A percentile compares a stretch with the other conserved stretches of the same genome.
Evolutionary conservation across 2,797 vertebrate genomes (phyloP).

Genomic region (Neomorphus geoffroyi): DNA sequence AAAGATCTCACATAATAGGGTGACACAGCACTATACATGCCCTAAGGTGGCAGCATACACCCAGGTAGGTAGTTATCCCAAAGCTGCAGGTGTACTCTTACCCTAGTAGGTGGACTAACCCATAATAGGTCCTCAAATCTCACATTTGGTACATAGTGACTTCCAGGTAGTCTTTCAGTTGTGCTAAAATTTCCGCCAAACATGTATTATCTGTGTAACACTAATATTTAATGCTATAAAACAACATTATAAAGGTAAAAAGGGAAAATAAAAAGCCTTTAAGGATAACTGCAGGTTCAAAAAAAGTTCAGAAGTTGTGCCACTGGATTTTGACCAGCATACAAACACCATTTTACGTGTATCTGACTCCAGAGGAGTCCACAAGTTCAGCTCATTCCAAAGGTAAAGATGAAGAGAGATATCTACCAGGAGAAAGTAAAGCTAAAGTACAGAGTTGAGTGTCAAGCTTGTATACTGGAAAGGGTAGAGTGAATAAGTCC

Average conservation of each 20-base stretch:
- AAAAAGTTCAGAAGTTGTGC: not conserved
- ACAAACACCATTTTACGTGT: fast-evolving
- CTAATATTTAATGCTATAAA: not conserved
- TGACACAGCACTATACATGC: not conserved
- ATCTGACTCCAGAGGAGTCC: not conserved
- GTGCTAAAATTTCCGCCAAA: not conserved
- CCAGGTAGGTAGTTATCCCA: not conserved
- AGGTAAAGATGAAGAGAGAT: not conserved
- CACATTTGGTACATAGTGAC: not conserved
- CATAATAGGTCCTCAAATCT: not conserved
- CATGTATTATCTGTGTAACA: not conserved
- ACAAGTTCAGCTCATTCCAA: not conserved
- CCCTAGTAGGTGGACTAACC: not conserved
- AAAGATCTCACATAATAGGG: not conserved
- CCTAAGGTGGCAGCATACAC: not conserved
- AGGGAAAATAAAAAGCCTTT: not conserved
- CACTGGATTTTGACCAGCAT: not conserved
- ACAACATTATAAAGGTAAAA: not conserved
- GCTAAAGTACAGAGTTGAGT: not conserved
- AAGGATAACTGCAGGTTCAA: fast-evolving
- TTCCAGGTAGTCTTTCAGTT: not conserved
- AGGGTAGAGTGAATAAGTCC: fast-evolving
- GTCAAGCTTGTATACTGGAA: not conserved
- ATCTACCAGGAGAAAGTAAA: not conserved
- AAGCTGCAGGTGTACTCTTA: not conserved